A percentile compares a stretch with the other conserved stretches of the same genome.
phyloP scores from a whole-genome alignment of 2,797 vertebrate genomes.

The Gymnopithys bicolor region DNA sequence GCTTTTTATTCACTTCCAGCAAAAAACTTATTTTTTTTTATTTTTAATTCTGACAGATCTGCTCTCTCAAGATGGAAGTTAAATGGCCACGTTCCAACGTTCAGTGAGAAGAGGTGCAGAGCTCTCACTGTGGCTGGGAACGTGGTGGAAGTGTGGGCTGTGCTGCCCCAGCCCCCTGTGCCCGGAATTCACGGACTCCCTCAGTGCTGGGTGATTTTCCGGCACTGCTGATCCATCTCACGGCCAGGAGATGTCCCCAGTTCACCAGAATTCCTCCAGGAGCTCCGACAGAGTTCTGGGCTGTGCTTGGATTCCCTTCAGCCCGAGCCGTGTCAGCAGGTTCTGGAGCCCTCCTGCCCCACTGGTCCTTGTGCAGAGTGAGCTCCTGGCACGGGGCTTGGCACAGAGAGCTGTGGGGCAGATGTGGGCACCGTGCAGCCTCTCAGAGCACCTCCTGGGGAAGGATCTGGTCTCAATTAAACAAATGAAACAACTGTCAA shows the following conservation, averaged over 20 bases:
- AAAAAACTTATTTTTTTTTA: too few species aligned
- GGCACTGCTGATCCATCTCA: not conserved
- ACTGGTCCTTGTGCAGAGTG: not conserved
- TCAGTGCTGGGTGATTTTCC: not conserved
- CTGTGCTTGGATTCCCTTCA: not conserved
- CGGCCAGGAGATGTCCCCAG: slow-evolving; percentile 67
- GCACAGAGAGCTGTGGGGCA: fast-evolving
- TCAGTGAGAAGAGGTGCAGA: not conserved
- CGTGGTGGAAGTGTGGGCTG: not conserved
- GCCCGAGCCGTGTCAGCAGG: not conserved
- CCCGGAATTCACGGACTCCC: not conserved
- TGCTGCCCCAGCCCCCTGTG: not conserved
- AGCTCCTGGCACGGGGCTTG: not conserved
- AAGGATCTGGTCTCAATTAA: too few species aligned
- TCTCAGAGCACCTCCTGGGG: not conserved
- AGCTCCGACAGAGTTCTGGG: not conserved
- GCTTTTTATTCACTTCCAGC: not conserved
- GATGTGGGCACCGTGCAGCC: fast-evolving
- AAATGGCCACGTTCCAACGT: not conserved
- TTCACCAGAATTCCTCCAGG: not conserved
- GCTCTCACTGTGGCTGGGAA: not conserved
- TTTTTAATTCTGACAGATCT: not conserved
- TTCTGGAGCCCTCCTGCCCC: not conserved
- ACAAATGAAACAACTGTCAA: not conserved
- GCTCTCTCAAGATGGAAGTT: not conserved